phyloP scores from a whole-genome alignment of 2,888 invertebrate species.

The Andrena chrysosceles region DNA sequence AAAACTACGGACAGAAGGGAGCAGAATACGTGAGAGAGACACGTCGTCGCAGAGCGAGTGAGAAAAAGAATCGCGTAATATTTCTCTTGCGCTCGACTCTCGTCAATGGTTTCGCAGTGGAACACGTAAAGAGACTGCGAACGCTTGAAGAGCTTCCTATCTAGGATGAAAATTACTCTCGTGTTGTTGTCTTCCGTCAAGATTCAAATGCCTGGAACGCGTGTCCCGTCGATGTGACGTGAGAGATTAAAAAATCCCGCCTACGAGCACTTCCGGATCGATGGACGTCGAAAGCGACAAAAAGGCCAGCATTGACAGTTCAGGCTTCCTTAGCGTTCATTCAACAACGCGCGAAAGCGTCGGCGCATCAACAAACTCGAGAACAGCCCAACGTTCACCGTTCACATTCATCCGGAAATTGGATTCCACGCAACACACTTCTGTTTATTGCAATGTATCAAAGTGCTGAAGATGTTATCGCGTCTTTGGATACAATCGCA shows the following conservation, averaged over 20 bases:
- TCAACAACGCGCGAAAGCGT: not conserved
- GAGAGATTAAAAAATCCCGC: constrained; percentile 57
- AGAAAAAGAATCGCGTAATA: not conserved
- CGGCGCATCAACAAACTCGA: not conserved
- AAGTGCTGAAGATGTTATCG: not conserved
- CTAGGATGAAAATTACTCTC: constrained; percentile 27
- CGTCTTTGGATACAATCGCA: not conserved
- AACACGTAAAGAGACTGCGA: constrained; percentile 7
- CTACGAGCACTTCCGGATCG: constrained; percentile 24
- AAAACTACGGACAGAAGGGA: constrained; percentile 11
- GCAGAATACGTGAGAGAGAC: not conserved
- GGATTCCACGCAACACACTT: not conserved
- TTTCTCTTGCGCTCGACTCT: constrained; percentile 12
- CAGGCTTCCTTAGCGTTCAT: constrained; percentile 9
- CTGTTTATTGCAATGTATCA: not conserved
- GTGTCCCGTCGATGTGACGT: constrained; percentile 19
- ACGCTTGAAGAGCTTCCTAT: constrained; percentile 19
- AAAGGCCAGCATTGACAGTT: constrained; percentile 26
- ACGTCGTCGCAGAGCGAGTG: not conserved
- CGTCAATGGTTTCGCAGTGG: constrained; percentile 8
- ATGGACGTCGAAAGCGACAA: constrained; percentile 7
- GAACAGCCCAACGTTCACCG: not conserved
- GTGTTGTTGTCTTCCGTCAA: constrained; percentile 23
- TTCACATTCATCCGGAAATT: not conserved
- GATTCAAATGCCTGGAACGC: not conserved